Evolutionary conservation across 1,140 invertebrate species (phyloP), one percentile per base, ranked within the genome.

Genomic region (Drosophila grimshawi): DNA sequence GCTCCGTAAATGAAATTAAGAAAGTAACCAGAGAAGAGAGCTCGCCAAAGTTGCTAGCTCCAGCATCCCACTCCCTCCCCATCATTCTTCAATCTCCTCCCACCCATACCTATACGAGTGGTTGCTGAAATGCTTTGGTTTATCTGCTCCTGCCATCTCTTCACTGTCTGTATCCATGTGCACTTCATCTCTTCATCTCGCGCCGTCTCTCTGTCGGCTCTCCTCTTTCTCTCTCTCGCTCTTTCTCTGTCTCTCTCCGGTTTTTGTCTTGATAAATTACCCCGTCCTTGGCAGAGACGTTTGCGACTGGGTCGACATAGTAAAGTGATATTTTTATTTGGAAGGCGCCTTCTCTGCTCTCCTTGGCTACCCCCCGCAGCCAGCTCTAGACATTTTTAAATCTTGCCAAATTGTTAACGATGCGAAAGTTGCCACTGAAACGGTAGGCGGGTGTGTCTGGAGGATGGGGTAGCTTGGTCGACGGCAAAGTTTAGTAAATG

Each of bases 241-340:
- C 55, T 46, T 63, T 66, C 78, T 77, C 64, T 19, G 41, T 30
- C 37, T 5, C 19, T 8, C 66, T 45, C 41, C 65, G 77, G 72
- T 89, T 89, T 88, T 88, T 88, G 83, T 88, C 83, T 88, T 88
- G 83, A 88, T 88, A 88, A 88, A 88, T 88, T 88, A 88, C 83
- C 83, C 77, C 83, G 83, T 88, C 83, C 83, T 86, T 86, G 83
- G 80, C 80, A 74, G 82, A 66, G 82, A 81, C 73, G 80, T 78
- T 71, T 67, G 51, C 65, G 71, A 79, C 66, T 76, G 60, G 75
- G 56, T 80, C 80, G 83, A 88, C 83, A 88, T 65, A 83, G 83
- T 88, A 88, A 88, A 88, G 83, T 88, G 83, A 88, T 88, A 88
- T 88, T 88, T 88, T 89, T 88, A 88, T 88, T 88, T 77, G 67